These are phyloP conservation scores for Odontocolon sp. DNA, from an alignment of 2,888 invertebrate species.

Conservation along the genomic window DNA sequence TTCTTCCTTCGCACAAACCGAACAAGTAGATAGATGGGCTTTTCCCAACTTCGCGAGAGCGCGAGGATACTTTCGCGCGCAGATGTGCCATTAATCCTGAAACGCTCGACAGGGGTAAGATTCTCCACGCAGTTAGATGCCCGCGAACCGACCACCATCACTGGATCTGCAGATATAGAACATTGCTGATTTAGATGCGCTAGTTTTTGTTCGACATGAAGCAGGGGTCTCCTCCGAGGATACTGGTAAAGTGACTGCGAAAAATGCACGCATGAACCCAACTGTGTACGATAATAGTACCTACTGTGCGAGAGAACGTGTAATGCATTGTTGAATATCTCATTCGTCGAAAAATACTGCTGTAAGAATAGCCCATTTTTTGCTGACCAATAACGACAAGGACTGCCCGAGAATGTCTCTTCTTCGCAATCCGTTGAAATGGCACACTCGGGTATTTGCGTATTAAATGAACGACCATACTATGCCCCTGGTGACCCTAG, in stretches of 20 bases:
- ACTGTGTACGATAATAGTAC: not conserved
- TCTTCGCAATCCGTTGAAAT: conserved; percentile 15
- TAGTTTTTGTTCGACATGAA: conserved; percentile 26
- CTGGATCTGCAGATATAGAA: not conserved
- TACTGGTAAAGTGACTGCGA: not conserved
- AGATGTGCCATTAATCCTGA: conserved; percentile 59
- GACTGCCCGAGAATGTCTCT: not conserved
- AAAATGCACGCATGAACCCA: not conserved
- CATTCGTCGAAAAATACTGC: too few relatives aligned
- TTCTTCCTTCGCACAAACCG: not conserved
- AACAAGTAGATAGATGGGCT: conserved; percentile 45
- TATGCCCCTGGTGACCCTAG: not conserved
- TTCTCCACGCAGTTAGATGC: conserved; percentile 16
- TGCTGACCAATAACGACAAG: not conserved
- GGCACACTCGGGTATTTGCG: conserved; percentile 17
- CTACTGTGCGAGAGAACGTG: not conserved
- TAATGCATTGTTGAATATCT: not conserved
- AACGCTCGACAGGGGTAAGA: conserved; percentile 49
- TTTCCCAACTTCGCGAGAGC: conserved; percentile 50
- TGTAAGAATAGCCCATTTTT: not conserved
- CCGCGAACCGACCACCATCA: conserved; percentile 15
- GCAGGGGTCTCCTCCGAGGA: not conserved
- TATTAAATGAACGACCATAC: conserved; percentile 21
- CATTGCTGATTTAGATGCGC: conserved; percentile 42
- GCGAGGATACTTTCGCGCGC: conserved; percentile 54